Evolutionary conservation across 2,888 invertebrate species (phyloP), one percentile per base, ranked within the genome.

Genomic region (Thymelicus lineola): DNA sequence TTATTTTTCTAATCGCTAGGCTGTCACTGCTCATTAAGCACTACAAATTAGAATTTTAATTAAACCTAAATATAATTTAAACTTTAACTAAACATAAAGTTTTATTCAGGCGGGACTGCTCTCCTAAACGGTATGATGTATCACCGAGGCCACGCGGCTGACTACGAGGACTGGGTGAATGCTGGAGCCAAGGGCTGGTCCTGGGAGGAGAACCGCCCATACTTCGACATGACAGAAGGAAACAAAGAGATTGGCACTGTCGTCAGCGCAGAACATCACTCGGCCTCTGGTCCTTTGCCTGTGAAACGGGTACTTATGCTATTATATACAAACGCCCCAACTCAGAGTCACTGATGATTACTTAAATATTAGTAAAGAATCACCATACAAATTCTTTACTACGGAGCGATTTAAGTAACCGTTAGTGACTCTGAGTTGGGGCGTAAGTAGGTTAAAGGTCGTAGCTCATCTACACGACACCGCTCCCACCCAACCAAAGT

Each of bases 71-170:
- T 42, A 1, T 10, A 4, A 12, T 42, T 36, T 75, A 20, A 9
- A 59, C 7, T 59, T 59, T 7, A 36, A 38, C 38, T n/a, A 2
- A 1, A n/a, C 10, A 14, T 36, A 15, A 59, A 28, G 15, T 50
- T 7, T 83, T 64, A 38, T 15, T 3, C 91, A 78, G 97, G 97
- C 14, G 97, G 97, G 0, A 92, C 94, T 69, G 94, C 95, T 66
- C 95, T 96, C 0, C 93, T 97, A n/a, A 97, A 97, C 83, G 97
- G 97, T 7, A 97, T 97, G 97, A 96, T 96, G 95, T 97, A 97
- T 83, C 95, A 96, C 75, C 93, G 96, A 28, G 97, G 97, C 0
- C 96, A 96, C 78, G 89, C 94, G 0, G 94, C 89, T 9, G 97
- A 97, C 83, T 97, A 95, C 86, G 95, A 96, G 72, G 92, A 94